phyloP scores from a whole-genome alignment of 1,140 invertebrate species.

The Idris sp. region DNA sequence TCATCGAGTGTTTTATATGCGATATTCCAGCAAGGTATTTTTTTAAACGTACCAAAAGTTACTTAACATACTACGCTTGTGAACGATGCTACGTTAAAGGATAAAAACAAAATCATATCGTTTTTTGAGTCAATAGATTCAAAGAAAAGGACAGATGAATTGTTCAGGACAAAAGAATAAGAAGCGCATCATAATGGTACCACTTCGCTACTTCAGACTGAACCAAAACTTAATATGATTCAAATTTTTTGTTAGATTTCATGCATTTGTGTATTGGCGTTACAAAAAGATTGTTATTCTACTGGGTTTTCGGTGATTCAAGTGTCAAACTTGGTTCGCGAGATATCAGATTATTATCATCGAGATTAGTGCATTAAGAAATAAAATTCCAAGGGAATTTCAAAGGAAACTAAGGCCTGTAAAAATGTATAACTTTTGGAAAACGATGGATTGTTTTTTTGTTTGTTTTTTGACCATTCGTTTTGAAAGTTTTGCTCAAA shows the following conservation, averaged over 20 bases:
- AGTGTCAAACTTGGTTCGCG: background rate
- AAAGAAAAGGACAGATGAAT: constrained; percentile 8
- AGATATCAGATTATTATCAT: background rate
- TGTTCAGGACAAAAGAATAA: constrained; percentile 18
- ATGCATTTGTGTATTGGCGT: constrained; percentile 2
- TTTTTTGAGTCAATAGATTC: background rate
- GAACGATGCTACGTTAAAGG: constrained; percentile 15
- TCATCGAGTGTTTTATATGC: constrained; percentile 17
- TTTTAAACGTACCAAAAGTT: constrained; percentile 8
- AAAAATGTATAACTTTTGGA: background rate
- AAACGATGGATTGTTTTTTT: background rate
- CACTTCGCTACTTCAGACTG: background rate
- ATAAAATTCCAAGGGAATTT: background rate
- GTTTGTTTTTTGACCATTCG: background rate
- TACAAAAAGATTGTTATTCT: background rate
- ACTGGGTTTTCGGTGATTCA: background rate
- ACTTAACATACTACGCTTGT: constrained; percentile 5
- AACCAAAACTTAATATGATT: constrained; percentile 1
- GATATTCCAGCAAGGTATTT: constrained; percentile 4
- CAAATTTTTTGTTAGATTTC: constrained; percentile 1
- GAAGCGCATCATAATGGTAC: constrained; percentile 7
- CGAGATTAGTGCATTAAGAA: background rate
- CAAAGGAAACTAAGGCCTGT: background rate
- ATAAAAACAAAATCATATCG: background rate
- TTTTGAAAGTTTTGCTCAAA: background rate